Evolutionary conservation across 92 coral and sea anemone genomes (phyloP).

Genomic region (Zoanthus sansibaricus): DNA sequence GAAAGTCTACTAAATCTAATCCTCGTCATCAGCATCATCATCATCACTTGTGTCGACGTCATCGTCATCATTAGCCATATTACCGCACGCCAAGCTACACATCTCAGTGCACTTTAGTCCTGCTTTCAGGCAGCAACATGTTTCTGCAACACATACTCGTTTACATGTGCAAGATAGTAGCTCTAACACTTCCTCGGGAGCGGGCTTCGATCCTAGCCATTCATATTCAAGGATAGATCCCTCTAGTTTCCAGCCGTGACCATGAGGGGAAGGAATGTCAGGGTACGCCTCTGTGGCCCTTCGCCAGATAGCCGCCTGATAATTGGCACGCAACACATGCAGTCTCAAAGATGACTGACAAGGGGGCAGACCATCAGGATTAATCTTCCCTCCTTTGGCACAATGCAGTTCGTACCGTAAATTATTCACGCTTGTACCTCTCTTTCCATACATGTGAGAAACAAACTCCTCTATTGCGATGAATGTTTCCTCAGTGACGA

Average conservation of each 20-base stretch:
- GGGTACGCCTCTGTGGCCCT: constrained; percentile 49
- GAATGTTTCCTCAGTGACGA: neutral
- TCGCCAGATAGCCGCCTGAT: constrained; percentile 72
- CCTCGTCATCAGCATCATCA: too few relatives aligned
- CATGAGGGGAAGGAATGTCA: constrained; percentile 63
- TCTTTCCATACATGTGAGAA: constrained; percentile 32
- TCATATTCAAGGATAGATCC: constrained; percentile 23
- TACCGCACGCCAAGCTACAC: constrained; percentile 10
- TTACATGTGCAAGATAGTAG: constrained; percentile 67
- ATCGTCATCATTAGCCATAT: too few relatives aligned
- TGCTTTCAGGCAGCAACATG: constrained; percentile 63
- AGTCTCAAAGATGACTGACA: constrained; percentile 61
- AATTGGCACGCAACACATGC: constrained; percentile 62
- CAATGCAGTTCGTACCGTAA: constrained; percentile 45
- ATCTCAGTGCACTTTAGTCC: constrained; percentile 75
- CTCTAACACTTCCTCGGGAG: constrained; percentile 74
- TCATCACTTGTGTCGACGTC: too few relatives aligned
- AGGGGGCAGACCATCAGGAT: constrained; percentile 66
- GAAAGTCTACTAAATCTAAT: too few relatives aligned
- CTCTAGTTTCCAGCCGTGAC: constrained; percentile 60
- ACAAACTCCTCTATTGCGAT: constrained; percentile 14
- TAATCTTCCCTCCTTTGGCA: constrained; percentile 54
- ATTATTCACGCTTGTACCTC: constrained; percentile 11
- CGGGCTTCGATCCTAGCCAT: constrained; percentile 72
- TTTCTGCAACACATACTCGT: constrained; percentile 41